phyloP scores from a whole-genome alignment of 2,113 vertebrate genomes.

The Orientallactaga bullata region DNA sequence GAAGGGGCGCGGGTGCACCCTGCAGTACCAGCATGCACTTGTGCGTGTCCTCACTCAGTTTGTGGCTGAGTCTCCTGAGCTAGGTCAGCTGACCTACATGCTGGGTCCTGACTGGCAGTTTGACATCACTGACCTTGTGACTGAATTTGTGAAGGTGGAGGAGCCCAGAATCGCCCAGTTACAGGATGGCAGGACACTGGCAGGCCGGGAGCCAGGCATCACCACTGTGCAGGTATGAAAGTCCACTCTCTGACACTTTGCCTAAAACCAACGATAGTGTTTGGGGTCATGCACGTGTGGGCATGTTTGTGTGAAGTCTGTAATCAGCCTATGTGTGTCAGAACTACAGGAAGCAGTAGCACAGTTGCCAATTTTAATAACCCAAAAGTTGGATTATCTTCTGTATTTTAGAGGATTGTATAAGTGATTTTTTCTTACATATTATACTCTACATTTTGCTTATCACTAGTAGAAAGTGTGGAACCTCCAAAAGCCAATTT shows the following conservation, averaged over 20 bases:
- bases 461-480: not conserved
- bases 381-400: not conserved
- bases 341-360: not conserved
- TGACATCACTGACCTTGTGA: constrained; percentile 95
- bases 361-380: not conserved
- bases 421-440: fast-evolving
- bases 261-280: no score
- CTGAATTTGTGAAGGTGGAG: constrained; percentile 95
- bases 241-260: not conserved
- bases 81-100: constrained; percentile 92
- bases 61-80: constrained; percentile 91
- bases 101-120: constrained; percentile 97
- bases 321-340: fast-evolving
- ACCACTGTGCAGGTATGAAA: constrained; percentile 93
- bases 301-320: fast-evolving
- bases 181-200: constrained; percentile 92
- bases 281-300: not conserved
- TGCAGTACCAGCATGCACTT: constrained; percentile 97
- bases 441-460: not conserved
- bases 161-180: constrained; percentile 92
- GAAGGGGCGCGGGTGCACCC: constrained; percentile 94
- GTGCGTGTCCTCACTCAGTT: constrained; percentile 97
- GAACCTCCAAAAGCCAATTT: not conserved
- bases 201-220: constrained; percentile 94
- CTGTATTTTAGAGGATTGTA: no score